Conservation (phyloP, 1,140 invertebrate genomes). For the Dysdera silvatica region DNA sequence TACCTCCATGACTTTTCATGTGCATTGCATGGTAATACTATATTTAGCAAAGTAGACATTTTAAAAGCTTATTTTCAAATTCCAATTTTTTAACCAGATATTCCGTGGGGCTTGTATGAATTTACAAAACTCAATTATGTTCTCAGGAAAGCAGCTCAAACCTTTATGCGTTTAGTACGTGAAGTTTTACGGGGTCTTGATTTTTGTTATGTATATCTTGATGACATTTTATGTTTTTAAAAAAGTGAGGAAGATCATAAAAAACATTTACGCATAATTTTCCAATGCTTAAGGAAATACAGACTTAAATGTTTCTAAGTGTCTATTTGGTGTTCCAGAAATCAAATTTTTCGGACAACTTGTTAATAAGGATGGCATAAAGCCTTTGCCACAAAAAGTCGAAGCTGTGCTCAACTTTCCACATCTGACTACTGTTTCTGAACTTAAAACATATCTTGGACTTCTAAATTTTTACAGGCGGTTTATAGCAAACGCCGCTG, state of each 20-base stretch:
- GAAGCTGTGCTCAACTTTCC: constrained; percentile 39
- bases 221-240: no score
- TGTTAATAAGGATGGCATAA: constrained; percentile 19
- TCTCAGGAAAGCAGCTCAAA: no score
- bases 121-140: no score
- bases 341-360: constrained; percentile 15
- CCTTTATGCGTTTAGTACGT: no score
- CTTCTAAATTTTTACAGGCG: constrained; percentile 42
- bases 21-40: no score
- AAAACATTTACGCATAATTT: constrained; percentile 35
- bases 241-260: constrained; percentile 39
- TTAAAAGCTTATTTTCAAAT: no score
- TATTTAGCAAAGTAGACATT: no score
- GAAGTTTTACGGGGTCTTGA: no score
- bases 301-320: constrained; percentile 37
- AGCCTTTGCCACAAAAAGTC: neutral
- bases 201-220: no score
- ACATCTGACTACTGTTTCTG: constrained; percentile 35
- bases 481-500: constrained; percentile 38
- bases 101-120: no score
- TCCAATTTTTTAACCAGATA: no score
- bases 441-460: constrained; percentile 40
- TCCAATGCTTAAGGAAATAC: constrained; percentile 31
- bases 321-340: constrained; percentile 17
- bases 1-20: no score